A percentile compares a stretch with the other conserved stretches of the same genome.
phyloP scores from a whole-genome alignment of 1,140 invertebrate genomes.

The Oryctes rhinoceros region DNA sequence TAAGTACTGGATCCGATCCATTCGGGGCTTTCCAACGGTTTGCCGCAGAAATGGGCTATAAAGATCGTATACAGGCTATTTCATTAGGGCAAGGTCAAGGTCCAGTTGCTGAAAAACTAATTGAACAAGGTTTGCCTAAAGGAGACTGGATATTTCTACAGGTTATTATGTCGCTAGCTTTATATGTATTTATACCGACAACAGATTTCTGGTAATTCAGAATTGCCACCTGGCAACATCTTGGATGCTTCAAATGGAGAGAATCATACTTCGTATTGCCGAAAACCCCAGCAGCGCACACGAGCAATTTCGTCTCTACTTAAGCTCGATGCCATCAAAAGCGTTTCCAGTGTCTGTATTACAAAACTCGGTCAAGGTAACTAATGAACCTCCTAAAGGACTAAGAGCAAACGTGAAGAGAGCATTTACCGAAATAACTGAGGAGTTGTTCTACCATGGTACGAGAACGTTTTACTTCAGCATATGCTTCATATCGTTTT shows the following conservation, averaged over 20 bases:
- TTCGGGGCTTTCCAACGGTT: conserved; percentile 82
- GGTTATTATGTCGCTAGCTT: conserved; percentile 51
- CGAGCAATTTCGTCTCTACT: conserved; percentile 79
- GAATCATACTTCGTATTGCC: conserved; percentile 74
- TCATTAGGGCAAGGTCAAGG: conserved; percentile 92
- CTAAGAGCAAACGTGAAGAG: conserved; percentile 81
- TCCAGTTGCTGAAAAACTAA: conserved; percentile 82
- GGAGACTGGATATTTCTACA: conserved; percentile 89
- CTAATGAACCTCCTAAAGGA: conserved; percentile 91
- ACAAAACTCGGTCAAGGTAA: conserved; percentile 93
- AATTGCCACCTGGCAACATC: conserved; percentile 93
- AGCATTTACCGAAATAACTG: conserved; percentile 79
- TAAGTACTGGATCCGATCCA: conserved; percentile 92
- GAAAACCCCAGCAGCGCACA: conserved; percentile 71
- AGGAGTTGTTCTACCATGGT: conserved; percentile 83
- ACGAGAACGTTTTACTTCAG: conserved; percentile 49
- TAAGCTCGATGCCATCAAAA: conserved; percentile 87
- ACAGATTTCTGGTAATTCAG: conserved; percentile 59
- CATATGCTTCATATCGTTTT: too few species aligned
- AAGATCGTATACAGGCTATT: conserved; percentile 80
- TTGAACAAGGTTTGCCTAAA: conserved; percentile 72
- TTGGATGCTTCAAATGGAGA: conserved; percentile 85
- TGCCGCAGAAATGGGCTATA: conserved; percentile 80
- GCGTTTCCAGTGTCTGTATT: conserved; percentile 90
- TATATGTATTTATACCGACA: too few species aligned